Evolutionary conservation across 2,113 vertebrate species (phyloP), one percentile per base, ranked within the genome.

Genomic region (Scartelaos histophorus): DNA sequence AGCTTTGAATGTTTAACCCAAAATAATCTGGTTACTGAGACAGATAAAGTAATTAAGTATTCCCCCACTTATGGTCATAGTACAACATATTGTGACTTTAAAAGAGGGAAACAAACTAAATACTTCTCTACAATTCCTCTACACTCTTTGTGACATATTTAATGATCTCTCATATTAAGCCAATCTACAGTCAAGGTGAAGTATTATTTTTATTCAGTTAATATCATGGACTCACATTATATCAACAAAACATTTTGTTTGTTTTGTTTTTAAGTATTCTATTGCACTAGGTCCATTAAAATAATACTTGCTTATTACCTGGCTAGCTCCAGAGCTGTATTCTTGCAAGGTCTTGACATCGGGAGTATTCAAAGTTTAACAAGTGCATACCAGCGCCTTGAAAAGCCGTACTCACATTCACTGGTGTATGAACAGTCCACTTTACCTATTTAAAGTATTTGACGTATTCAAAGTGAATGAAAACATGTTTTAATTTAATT

Each of bases 1-100:
- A 88, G 89, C 85, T 87, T 89, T 85, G 66, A 68, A 75, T 93
- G 91, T 93, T 93, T 91, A 91, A 21, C 19, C 51, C 9, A 2
- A 54, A 54, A 21, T 5, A 54, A 21, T n/a, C 9, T 6, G 19
- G 5, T 54, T 54, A 2, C 10, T 22, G 53, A 56, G n/a, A 22
- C 2, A n/a, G n/a, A 56, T 3, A 56, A 22, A 56, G 53, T 4
- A 51, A 16, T 17, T 43, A 19, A 51, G 16, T 51, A 19, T 19
- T 51, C 17, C 16, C 16, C 17, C 16, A 51, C 47, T 51, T 51
- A 51, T 19, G 10, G 17, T n/a, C 7, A 53, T 19, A 54, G 51
- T 54, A 54, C 16, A 5, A 54, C 7, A 51, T 51, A 43, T 43
- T 43, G 1, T 19, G 47, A 53, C 4, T 53, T 53, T 53, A n/a